A percentile compares a stretch with the other conserved stretches of the same genome.
These are phyloP conservation scores for Paramuricea clavata DNA, from an alignment of 92 coral and sea anemone species.

Conservation along the genomic window DNA sequence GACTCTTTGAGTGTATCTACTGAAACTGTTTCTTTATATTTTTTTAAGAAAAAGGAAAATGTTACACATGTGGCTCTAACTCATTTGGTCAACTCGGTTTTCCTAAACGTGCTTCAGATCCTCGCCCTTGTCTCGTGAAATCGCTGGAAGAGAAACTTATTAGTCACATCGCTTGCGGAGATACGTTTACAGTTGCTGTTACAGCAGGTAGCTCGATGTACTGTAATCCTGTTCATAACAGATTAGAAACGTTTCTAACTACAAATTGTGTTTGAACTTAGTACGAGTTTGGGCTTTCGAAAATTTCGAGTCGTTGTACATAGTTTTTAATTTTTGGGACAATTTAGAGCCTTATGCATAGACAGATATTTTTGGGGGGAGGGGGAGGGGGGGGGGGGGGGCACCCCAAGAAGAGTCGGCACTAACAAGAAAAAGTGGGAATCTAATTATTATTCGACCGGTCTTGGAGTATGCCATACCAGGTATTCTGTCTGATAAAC, in stretches of 20 bases:
- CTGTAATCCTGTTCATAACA: background rate
- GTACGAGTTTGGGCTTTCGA: background rate
- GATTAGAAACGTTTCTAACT: too few relatives aligned
- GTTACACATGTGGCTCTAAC: slow-evolving; percentile 93
- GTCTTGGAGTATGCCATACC: too few relatives aligned
- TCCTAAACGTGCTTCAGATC: slow-evolving; percentile 65
- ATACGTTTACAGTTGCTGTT: slow-evolving; percentile 89
- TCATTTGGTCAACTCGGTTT: slow-evolving; percentile 99
- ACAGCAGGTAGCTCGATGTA: slow-evolving; percentile 40
- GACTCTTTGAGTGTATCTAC: too few relatives aligned
- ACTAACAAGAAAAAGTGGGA: too few relatives aligned
- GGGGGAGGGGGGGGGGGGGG: too few relatives aligned
- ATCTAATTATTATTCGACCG: too few relatives aligned
- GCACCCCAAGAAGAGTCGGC: too few relatives aligned
- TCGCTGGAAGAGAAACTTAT: slow-evolving; percentile 71
- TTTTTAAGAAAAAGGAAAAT: slow-evolving; percentile 64
- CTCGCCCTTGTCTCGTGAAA: slow-evolving; percentile 78
- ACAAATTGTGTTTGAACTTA: too few relatives aligned
- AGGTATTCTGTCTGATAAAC: too few relatives aligned
- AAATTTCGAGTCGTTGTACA: background rate
- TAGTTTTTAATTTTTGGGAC: too few relatives aligned
- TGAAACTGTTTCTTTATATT: background rate
- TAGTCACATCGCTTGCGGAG: slow-evolving; percentile 86
- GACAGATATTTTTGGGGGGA: too few relatives aligned
- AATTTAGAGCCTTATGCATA: too few relatives aligned